A percentile compares a stretch with the other conserved stretches of the same genome.
These are phyloP conservation scores for Meloidogyne chitwoodi DNA, from an alignment of 1,140 invertebrate genomes.

Conservation along the genomic window DNA sequence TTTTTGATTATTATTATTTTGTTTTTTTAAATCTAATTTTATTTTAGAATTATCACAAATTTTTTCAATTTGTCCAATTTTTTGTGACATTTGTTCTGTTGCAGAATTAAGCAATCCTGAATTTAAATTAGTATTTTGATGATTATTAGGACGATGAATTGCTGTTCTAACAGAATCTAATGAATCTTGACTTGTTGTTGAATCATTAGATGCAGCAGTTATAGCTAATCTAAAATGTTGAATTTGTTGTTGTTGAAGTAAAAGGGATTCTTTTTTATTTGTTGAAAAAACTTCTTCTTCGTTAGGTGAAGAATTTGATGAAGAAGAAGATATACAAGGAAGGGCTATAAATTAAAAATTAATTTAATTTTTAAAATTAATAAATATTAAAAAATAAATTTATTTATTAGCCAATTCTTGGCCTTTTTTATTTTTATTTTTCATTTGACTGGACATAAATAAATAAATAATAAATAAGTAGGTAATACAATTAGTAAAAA, in stretches of 20 bases:
- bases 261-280: background rate
- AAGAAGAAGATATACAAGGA: constrained; percentile 3
- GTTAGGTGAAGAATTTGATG: background rate
- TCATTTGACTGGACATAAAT: background rate
- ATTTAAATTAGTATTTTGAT: background rate
- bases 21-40: too few relatives aligned
- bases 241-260: background rate
- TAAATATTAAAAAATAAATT: background rate
- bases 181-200: background rate
- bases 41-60: background rate
- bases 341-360: background rate
- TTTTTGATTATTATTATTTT: too few relatives aligned
- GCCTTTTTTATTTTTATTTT: background rate
- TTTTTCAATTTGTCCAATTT: background rate
- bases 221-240: background rate
- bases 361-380: background rate
- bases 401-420: background rate
- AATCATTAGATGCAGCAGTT: background rate
- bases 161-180: constrained; percentile 2
- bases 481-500: background rate
- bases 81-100: background rate
- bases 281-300: background rate
- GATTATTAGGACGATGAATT: background rate
- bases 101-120: background rate
- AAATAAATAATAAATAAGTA: too few relatives aligned